Percentiles rank a stretch among this genome's conserved stretches.
These are phyloP conservation scores for Zaprionus obscuricornis DNA, from an alignment of 2,888 invertebrate species.

Conservation along the genomic window DNA sequence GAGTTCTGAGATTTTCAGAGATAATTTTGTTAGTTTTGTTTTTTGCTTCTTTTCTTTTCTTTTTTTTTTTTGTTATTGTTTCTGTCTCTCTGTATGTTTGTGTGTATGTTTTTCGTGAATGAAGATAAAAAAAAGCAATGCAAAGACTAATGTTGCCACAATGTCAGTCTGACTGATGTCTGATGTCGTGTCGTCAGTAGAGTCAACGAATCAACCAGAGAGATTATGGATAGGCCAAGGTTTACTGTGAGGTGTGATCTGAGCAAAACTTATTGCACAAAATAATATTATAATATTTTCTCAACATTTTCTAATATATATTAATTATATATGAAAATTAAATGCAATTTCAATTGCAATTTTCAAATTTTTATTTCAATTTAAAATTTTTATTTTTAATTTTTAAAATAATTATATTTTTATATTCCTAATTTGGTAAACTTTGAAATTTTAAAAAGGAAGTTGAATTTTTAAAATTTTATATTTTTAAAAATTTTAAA, in stretches of 20 bases:
- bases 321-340: not conserved
- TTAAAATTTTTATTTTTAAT: no score
- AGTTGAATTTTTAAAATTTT: no score
- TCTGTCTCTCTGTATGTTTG: no score
- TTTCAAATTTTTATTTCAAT: no score
- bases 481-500: no score
- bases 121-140: constrained; percentile 55
- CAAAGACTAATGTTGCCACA: constrained; percentile 62
- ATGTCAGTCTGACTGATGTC: constrained; percentile 60
- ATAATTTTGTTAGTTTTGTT: constrained; percentile 52
- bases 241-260: constrained; percentile 33
- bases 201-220: constrained; percentile 1
- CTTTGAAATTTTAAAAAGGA: no score
- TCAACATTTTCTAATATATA: not conserved
- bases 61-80: constrained; percentile 31
- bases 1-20: constrained; percentile 45
- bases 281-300: no score
- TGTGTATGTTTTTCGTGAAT: no score
- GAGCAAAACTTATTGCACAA: not conserved
- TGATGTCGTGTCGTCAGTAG: constrained; percentile 22
- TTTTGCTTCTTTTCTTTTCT: not conserved
- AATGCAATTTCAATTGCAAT: no score
- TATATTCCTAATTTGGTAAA: no score
- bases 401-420: no score
- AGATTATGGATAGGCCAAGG: constrained; percentile 57